A percentile compares a stretch with the other conserved stretches of the same genome.
phyloP scores from a whole-genome alignment of 1,140 invertebrate genomes.

The Macrobrachium nipponense region DNA sequence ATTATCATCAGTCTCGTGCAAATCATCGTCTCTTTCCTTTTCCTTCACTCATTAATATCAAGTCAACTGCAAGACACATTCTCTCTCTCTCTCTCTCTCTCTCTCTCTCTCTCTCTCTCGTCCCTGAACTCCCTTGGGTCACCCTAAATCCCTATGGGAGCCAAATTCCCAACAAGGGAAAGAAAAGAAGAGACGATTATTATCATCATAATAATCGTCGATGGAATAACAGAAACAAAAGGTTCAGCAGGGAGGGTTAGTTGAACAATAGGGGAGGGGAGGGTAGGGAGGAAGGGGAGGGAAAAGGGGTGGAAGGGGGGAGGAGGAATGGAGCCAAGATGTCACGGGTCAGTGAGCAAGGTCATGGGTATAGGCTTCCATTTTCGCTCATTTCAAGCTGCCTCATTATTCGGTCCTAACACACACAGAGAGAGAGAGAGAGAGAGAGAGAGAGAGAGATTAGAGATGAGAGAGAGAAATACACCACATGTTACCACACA shows the following conservation, averaged over 20 bases:
- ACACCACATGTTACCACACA: background rate
- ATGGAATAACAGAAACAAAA: background rate
- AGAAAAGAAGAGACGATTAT: background rate
- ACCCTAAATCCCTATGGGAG: background rate
- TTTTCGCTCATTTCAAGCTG: background rate
- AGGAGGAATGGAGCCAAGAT: background rate
- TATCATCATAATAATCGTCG: background rate
- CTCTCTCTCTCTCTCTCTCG: background rate
- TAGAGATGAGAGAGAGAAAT: conserved; percentile 5
- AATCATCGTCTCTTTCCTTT: background rate
- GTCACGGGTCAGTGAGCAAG: background rate
- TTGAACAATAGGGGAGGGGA: background rate
- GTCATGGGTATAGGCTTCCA: background rate
- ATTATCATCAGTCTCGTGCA: background rate
- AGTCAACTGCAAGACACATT: background rate
- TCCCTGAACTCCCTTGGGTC: background rate
- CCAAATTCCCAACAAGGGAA: background rate
- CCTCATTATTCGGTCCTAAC: too few relatives aligned
- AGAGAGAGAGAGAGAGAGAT: conserved; percentile 22
- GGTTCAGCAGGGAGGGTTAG: background rate
- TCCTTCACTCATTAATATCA: background rate
- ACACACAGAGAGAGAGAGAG: background rate
- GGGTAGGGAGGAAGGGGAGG: background rate
- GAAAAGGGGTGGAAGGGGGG: background rate
- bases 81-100: conserved; percentile 4